A percentile compares a stretch with the other conserved stretches of the same genome.
These are phyloP conservation scores for Indicator maculatus DNA, from an alignment of 2,113 vertebrate species.

Conservation along the genomic window DNA sequence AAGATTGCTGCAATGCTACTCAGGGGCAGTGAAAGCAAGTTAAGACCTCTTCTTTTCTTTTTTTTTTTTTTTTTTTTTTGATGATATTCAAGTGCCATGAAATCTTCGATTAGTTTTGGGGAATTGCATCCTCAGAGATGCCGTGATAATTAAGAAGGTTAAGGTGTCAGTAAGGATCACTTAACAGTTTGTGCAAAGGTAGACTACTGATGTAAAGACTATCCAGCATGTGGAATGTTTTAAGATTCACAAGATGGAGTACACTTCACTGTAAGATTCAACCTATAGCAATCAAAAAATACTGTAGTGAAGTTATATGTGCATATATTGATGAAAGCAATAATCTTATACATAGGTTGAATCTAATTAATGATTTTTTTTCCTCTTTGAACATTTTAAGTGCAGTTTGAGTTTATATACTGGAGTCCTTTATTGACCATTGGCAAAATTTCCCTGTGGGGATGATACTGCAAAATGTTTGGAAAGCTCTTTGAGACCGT, in stretches of 20 bases:
- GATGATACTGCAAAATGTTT: neutral
- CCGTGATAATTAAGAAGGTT: neutral
- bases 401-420: neutral
- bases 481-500: neutral
- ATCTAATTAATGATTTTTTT: neutral
- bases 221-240: neutral
- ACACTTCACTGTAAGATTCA: neutral
- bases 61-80: neutral
- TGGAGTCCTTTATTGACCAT: neutral
- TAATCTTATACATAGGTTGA: neutral
- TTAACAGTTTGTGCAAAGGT: neutral
- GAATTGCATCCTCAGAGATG: neutral
- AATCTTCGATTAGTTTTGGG: neutral
- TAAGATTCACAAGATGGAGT: neutral
- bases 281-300: neutral
- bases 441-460: neutral
- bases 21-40: neutral
- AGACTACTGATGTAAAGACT: neutral
- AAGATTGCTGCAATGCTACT: neutral
- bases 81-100: neutral
- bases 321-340: neutral
- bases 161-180: neutral
- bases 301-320: neutral
- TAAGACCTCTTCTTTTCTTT: neutral
- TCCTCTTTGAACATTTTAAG: neutral